Conservation (phyloP, 2,797 vertebrate species). For the Danio kyathit region DNA sequence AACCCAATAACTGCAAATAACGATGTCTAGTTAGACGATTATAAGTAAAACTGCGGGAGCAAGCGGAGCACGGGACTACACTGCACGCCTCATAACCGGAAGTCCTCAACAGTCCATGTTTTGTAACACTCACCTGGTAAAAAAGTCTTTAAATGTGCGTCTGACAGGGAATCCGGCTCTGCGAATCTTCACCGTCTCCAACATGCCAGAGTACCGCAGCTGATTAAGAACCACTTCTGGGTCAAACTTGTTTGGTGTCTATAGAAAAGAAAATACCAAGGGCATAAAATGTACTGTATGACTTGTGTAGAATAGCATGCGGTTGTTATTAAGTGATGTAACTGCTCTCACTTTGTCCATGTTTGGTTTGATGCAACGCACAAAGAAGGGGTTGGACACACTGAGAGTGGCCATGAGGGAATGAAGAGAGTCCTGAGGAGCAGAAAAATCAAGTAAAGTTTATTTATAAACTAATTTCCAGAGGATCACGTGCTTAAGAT, state of each 20-base stretch:
- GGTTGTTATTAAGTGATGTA: background rate
- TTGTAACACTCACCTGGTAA: slow-evolving; percentile 76
- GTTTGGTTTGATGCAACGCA: slow-evolving; percentile 95
- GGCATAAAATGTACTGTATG: background rate
- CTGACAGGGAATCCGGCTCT: slow-evolving; percentile 91
- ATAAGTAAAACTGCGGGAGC: too few relatives aligned
- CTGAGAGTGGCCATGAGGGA: slow-evolving; percentile 91
- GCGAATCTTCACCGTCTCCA: slow-evolving; percentile 93
- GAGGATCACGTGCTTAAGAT: too few relatives aligned
- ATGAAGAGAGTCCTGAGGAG: slow-evolving; percentile 88
- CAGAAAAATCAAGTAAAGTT: slow-evolving; percentile 46
- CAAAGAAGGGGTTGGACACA: slow-evolving; percentile 93
- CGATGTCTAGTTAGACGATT: too few relatives aligned
- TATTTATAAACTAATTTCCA: too few relatives aligned
- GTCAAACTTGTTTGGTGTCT: slow-evolving; percentile 86
- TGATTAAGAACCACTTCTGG: slow-evolving; percentile 91
- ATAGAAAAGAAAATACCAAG: slow-evolving; percentile 12
- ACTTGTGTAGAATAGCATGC: background rate
- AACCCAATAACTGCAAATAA: too few relatives aligned
- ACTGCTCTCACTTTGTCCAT: slow-evolving; percentile 85
- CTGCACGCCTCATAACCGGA: too few relatives aligned
- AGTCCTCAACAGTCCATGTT: too few relatives aligned
- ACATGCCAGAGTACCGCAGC: slow-evolving; percentile 92
- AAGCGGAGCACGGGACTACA: too few relatives aligned
- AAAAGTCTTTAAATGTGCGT: slow-evolving; percentile 89